A percentile compares a stretch with the other conserved stretches of the same genome.
Conservation (phyloP, 2,113 vertebrate species). For the Danio rerio region GRCz12tu NC_133189.1:50984501-50985000, state of each 20-base stretch:
- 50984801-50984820: slow-evolving; percentile 52
- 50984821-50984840: slow-evolving; percentile 20
- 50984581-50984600: too few species aligned
- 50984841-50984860: slow-evolving; percentile 6
- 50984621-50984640: too few species aligned
- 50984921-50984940: slow-evolving; percentile 67
- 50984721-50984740: too few species aligned
- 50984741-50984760: not conserved
- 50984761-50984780: not conserved
- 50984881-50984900: slow-evolving; percentile 49
- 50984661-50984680: too few species aligned
- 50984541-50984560: too few species aligned
- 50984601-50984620: too few species aligned
- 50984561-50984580: too few species aligned
- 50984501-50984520: too few species aligned
- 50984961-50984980: slow-evolving; percentile 51
- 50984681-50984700: too few species aligned
- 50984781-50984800: not conserved
- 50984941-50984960: slow-evolving; percentile 53
- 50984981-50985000: slow-evolving; percentile 64
- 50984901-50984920: slow-evolving; percentile 55
- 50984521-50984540: too few species aligned
- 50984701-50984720: too few species aligned
- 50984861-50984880: slow-evolving; percentile 44
- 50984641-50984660: too few species aligned